Base-by-base conservation (phyloP, 2,797 vertebrate genomes). In the Erethizon dorsatum region DNA sequence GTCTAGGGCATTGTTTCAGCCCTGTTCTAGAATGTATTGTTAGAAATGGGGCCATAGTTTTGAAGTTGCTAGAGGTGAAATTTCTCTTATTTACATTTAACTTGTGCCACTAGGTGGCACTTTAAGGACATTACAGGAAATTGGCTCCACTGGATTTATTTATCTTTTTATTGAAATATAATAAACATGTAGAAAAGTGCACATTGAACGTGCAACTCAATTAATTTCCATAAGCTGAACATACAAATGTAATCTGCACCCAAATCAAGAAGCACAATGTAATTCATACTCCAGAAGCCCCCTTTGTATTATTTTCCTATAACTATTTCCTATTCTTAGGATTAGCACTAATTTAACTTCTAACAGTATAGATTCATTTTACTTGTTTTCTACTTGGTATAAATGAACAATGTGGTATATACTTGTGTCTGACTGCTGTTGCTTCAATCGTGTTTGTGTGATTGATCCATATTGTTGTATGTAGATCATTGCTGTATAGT, bases 21-120 rank as follows among this genome's bases (percentile, higher is more conserved):
- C 79, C 17, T 54, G 18, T 82, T 47, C 50, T 47, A 79, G 50
- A 9, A 75, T 63, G 28, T 80, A 54, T 56, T 92, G 9, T 91
- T 94, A 85, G 79, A 59, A 94, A 93, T 11, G 18, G 86, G 80
- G 63, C 61, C 15, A 1, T 88, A 57, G 80, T 84, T 97, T 90
- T 93, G 41, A 89, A 79, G 77, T 80, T 8, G 6, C 54, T 88
- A 73, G 37, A 89, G 61, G 33, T 59, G 15, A 94, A 96, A 79
- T 67, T 26, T 84, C 41, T 88, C 69, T 92, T 69, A 54, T 94
- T 93, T 94, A 93, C n/a, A 82, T 96, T 97, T 93, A 89, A 88
- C 61, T 95, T 90, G 0, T 96, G 92, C 98, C 99, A 97, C 99
- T 99, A 99, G 99, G 97, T 99, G 99, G 99, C 98, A 97, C 95